Evolutionary conservation across 2,888 invertebrate genomes (phyloP), one percentile per base, ranked within the genome.

Genomic region (Acrobasis consociella): DNA sequence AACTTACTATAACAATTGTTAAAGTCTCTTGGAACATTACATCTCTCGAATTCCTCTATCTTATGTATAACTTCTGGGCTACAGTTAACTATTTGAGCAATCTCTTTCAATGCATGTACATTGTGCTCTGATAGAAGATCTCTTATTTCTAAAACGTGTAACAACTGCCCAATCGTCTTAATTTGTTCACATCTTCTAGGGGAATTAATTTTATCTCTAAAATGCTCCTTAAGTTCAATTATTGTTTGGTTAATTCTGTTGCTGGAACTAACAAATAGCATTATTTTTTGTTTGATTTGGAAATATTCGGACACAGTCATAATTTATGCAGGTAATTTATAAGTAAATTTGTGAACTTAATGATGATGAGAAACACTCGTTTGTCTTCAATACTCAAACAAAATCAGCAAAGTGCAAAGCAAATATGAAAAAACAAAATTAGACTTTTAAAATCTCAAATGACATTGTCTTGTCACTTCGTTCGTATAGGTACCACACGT

Each of bases 71-170:
- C 49, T 37, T 52, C 51, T 51, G 11, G 39, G 22, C n/a, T 15
- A 51, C 37, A 13, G n/a, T 31, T 38, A n/a, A 60, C 13, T 17
- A 39, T 13, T 31, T 71, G 68, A 38, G 82, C 85, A 15, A 91
- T 85, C 62, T 77, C 76, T 69, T 83, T 86, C 55, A 91, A 71
- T 11, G 87, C 81, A 39, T 69, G 71, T 10, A 91, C 79, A 65
- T 89, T 82, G 58, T 85, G 82, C 69, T 87, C 87, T n/a, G 88
- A 86, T 50, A 92, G 66, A 11, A 84, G 64, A 65, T 86, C 85
- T 66, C 91, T 75, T 17, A 87, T 69, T 81, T 92, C 91, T 62
- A 92, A 75, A 55, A 89, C 71, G 37, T 74, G 78, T 9, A 92
- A 66, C 42, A 92, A 73, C 49, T 91, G 76, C 8, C 83, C 77